Conservation (phyloP, 2,113 vertebrate genomes). For the Oreocharis arfaki region DNA sequence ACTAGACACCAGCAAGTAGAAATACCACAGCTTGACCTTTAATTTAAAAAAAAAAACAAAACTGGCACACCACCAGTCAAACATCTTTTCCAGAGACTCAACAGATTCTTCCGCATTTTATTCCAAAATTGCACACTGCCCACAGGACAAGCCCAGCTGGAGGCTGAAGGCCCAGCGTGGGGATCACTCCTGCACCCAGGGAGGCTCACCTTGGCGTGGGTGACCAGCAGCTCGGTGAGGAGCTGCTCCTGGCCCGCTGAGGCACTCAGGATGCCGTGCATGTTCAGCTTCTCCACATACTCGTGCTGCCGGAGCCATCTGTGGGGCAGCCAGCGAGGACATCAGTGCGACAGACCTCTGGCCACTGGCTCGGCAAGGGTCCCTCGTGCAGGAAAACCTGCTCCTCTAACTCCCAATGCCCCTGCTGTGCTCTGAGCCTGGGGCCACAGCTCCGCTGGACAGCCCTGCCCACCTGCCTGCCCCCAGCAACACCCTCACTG, state of each 20-base stretch:
- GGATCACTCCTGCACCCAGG: too few species aligned
- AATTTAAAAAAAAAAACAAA: background rate
- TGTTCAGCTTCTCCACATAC: constrained; percentile 90
- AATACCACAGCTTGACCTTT: background rate
- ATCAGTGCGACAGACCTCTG: background rate
- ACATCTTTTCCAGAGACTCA: fast-evolving
- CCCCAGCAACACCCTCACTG: background rate
- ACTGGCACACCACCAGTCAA: background rate
- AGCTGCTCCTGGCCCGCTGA: constrained; percentile 80
- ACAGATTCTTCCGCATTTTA: background rate
- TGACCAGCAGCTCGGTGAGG: constrained; percentile 86
- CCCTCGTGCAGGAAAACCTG: background rate
- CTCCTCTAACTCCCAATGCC: background rate
- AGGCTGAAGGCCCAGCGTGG: background rate
- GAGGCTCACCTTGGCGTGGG: constrained; percentile 81
- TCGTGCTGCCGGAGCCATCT: constrained; percentile 94
- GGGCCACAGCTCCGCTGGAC: background rate
- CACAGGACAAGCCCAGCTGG: background rate
- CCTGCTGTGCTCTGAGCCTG: fast-evolving
- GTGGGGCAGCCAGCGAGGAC: background rate
- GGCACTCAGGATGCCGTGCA: constrained; percentile 88
- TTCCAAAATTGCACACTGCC: background rate
- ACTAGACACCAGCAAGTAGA: background rate
- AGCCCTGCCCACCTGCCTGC: background rate
- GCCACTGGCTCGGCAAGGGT: fast-evolving